A percentile compares a stretch with the other conserved stretches of the same genome.
phyloP scores from a whole-genome alignment of 2,888 invertebrate species.

The Incurvaria masculella region DNA sequence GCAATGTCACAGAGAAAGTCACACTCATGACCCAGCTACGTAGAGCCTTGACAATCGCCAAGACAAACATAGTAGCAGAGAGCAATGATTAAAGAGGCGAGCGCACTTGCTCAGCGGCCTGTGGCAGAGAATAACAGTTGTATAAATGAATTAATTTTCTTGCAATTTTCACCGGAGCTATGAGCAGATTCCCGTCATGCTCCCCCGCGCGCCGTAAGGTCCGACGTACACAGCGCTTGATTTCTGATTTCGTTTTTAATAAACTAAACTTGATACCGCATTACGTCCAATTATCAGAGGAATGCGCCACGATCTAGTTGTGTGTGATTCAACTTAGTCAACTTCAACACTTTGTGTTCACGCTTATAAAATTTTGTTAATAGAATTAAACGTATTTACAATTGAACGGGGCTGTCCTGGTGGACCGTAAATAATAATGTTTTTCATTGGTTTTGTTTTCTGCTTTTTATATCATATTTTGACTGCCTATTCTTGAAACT shows the following conservation, averaged over 20 bases:
- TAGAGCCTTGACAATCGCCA: neutral
- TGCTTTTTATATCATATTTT: no score
- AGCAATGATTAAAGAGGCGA: neutral
- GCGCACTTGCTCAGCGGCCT: neutral
- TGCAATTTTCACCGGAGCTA: conserved; percentile 42
- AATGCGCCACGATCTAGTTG: no score
- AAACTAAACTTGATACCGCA: no score
- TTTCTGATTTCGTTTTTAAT: neutral
- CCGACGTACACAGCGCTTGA: neutral
- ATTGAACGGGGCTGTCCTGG: no score
- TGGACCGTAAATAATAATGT: no score
- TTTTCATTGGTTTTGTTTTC: no score
- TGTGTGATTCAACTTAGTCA: no score
- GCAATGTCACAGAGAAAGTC: neutral
- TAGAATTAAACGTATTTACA: no score
- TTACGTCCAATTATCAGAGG: no score
- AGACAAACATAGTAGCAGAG: neutral
- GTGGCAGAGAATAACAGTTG: conserved; percentile 20
- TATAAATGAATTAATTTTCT: conserved; percentile 44
- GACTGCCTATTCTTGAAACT: no score
- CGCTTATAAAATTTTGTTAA: no score
- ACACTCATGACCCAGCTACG: neutral
- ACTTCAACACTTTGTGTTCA: no score
- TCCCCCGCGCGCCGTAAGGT: neutral
- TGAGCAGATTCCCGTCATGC: conserved; percentile 22